Evolutionary conservation across 2,797 vertebrate genomes (phyloP).

Genomic region (Numenius phaeopus): DNA sequence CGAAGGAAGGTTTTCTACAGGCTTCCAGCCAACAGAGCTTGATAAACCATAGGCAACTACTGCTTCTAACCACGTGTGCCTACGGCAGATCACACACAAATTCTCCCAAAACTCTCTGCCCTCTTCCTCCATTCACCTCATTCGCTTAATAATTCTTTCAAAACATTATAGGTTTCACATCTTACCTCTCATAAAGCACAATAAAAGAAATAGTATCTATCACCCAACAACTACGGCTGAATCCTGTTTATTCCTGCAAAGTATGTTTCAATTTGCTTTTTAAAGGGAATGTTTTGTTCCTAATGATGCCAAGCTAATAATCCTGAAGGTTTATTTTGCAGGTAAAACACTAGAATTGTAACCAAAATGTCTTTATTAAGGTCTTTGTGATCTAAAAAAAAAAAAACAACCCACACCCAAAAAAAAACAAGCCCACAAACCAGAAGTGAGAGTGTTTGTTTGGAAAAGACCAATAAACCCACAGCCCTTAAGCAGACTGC

Average conservation of each 20-base stretch:
- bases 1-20: neutral
- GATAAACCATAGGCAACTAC: neutral
- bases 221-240: neutral
- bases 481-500: neutral
- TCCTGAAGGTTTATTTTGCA: slow-evolving; percentile 10
- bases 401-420: neutral
- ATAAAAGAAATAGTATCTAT: neutral
- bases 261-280: neutral
- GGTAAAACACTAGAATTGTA: neutral
- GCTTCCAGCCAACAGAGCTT: neutral
- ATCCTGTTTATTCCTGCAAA: neutral
- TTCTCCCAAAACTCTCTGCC: neutral
- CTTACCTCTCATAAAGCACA: slow-evolving; percentile 11
- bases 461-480: neutral
- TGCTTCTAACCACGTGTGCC: neutral
- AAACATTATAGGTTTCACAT: neutral
- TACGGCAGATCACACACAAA: neutral
- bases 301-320: slow-evolving; percentile 40
- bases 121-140: neutral
- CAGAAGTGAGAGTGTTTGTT: neutral
- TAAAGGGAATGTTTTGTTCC: neutral
- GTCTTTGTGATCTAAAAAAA: neutral
- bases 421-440: neutral
- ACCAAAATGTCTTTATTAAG: neutral
- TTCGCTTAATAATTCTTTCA: neutral